Evolutionary conservation across 37 sponge, comb jelly and placozoan species (phyloP), one percentile per base, ranked within the genome.

Genomic region (Eunapius fragilis): DNA sequence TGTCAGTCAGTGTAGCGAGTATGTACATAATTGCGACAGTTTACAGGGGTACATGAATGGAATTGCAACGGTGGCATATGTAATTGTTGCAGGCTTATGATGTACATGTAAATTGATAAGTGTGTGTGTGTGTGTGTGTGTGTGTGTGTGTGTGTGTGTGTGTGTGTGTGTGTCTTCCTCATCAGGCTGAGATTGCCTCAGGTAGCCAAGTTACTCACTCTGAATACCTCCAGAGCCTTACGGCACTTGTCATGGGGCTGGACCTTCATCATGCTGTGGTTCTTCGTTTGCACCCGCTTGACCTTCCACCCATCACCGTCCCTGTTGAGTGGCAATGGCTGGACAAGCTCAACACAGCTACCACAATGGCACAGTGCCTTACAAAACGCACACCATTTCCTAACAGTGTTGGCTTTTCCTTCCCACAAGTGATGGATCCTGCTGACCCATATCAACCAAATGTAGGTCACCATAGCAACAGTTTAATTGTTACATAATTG

Each of bases 141-240:
- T 4, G 7, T 58, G 58, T 58, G 14, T 58, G 47, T 58, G 58
- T 58, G 58, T 58, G 7, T 58, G 58, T 58, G 14, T 58, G 58
- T 58, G 6, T 58, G 58, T 58, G 75, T 58, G 58, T 58, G 7
- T 11, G 6, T 17, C 1, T 58, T 19, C 58, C 14, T 17, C 58
- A 11, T 19, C 77, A 92, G 89, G n/a, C 35, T 37, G 82, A 85
- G 73, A 12, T 92, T 10, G 24, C 37, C 10, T 78, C 77, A n/a
- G 89, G 92, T 5, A 71, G 85, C 13, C 92, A 91, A 72, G 33
- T 94, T 19, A 87, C 89, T 0, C 89, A 91, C 83, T 82, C 87
- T 70, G 82, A 89, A 73, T 94, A 92, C 77, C 87, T 94, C 19
- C 95, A 91, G 70, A 47, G 72, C 38, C 87, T 94, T 45, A 83